phyloP scores from a whole-genome alignment of 2,888 invertebrate genomes.

The Stegophylla sp. region DNA sequence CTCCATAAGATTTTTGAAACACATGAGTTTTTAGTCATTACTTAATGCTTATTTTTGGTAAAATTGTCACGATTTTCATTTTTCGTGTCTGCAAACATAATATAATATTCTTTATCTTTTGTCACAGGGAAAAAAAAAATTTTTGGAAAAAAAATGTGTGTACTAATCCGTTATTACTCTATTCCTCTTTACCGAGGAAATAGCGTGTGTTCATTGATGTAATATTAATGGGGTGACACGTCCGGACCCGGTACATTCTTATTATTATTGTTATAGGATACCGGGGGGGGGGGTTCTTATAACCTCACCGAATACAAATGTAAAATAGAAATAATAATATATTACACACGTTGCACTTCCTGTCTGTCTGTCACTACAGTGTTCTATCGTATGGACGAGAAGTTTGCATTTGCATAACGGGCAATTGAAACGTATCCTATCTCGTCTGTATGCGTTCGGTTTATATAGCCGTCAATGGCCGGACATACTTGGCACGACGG shows the following conservation, averaged over 20 bases:
- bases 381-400: not conserved
- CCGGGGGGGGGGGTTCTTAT: not conserved
- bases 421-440: not conserved
- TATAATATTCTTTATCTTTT: too few species aligned
- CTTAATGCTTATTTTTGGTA: too few species aligned
- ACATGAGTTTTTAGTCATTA: too few species aligned
- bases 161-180: too few species aligned
- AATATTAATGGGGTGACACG: slow-evolving; percentile 51
- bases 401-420: slow-evolving; percentile 18
- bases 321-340: slow-evolving; percentile 11
- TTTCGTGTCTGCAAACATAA: too few species aligned
- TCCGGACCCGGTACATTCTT: slow-evolving; percentile 33
- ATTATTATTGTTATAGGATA: not conserved
- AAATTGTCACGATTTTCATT: too few species aligned
- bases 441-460: not conserved
- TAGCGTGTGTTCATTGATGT: slow-evolving; percentile 6
- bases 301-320: slow-evolving; percentile 42
- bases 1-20: too few species aligned
- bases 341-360: slow-evolving; percentile 26
- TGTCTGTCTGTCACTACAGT: slow-evolving; percentile 6
- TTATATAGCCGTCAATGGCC: slow-evolving; percentile 7
- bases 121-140: too few species aligned
- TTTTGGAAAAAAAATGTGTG: too few species aligned
- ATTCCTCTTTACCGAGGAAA: too few species aligned
- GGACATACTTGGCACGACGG: too few species aligned